These are phyloP conservation scores for Heliconius cydno DNA, from an alignment of 2,888 invertebrate species.

Conservation along the genomic window DNA sequence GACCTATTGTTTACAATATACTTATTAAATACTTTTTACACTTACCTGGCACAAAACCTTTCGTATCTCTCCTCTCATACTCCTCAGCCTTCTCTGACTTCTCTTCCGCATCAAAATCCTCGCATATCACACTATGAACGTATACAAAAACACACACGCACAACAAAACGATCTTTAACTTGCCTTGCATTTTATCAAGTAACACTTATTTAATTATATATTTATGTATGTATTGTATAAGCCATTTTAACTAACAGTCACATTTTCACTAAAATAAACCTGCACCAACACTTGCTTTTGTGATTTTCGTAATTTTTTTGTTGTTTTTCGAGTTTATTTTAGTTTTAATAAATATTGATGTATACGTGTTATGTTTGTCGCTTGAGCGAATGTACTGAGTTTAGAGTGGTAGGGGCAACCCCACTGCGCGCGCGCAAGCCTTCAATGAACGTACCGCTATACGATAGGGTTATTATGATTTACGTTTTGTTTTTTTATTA, in stretches of 20 bases:
- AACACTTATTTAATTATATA: slow-evolving; percentile 56
- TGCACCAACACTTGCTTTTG: neutral
- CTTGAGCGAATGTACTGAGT: slow-evolving; percentile 68
- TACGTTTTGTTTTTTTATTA: neutral
- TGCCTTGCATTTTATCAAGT: slow-evolving; percentile 72
- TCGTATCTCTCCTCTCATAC: slow-evolving; percentile 66
- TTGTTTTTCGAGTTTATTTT: slow-evolving; percentile 58
- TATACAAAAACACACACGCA: slow-evolving; percentile 71
- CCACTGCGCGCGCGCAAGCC: slow-evolving; percentile 66
- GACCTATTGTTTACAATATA: too few species aligned
- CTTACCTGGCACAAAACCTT: slow-evolving; percentile 67
- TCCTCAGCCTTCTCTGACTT: slow-evolving; percentile 55
- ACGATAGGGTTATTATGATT: neutral
- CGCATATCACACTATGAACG: slow-evolving; percentile 64
- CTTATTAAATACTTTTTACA: neutral
- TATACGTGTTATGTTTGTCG: slow-evolving; percentile 62
- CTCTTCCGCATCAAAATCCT: slow-evolving; percentile 55
- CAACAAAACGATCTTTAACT: slow-evolving; percentile 72
- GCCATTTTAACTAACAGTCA: slow-evolving; percentile 76
- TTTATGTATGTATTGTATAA: slow-evolving; percentile 47
- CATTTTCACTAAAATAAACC: slow-evolving; percentile 63
- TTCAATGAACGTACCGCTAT: slow-evolving; percentile 58
- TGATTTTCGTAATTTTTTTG: neutral
- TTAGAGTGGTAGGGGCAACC: slow-evolving; percentile 58
- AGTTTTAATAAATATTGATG: slow-evolving; percentile 53